Base-by-base conservation (phyloP, 2,797 vertebrate species). In the Cossypha heuglini region DNA sequence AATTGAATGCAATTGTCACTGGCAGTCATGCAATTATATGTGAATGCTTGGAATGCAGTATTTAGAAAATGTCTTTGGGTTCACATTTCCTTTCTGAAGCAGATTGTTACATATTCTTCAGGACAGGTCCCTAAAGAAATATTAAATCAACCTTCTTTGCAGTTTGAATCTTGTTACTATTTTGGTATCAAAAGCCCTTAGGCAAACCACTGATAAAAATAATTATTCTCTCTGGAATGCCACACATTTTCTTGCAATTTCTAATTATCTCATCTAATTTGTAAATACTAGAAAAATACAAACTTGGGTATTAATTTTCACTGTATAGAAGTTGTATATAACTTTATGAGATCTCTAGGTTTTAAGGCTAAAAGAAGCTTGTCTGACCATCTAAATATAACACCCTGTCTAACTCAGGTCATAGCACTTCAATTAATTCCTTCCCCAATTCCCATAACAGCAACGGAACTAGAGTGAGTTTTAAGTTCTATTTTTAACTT, bases 31-130 rank as follows among this genome's bases (percentile, higher is more conserved):
- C 87, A 91, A 95, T 89, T 90, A 74, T 54, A 91, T 38, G 59
- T 40, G 81, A 85, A 86, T 68, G 69, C 58, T 71, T 79, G n/a
- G 49, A 94, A 96, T 79, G 48, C 73, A 45, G 33, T 78, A 90
- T 90, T 96, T 91, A 78, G 43, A 87, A 95, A 97, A 91, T 68
- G 91, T 93, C 94, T 95, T 91, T 90, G 88, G 73, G 90, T 94
- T 95, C 91, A 91, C 90, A 93, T 95, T 94, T 95, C 37, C 89
- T 88, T 91, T 93, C 90, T 96, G 76, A 96, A 95, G 61, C 86
- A 94, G 90, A 96, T 86, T 78, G 91, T 84, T 92, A 91, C 69
- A 72, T 95, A 93, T 89, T 89, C 95, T 94, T 85, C 72, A 93
- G 77, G 77, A 93, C 76, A 96, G 68, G 29, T 94, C 77, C 86